Evolutionary conservation across 2,113 vertebrate genomes (phyloP).

Genomic region (Microtus richardsoni): DNA sequence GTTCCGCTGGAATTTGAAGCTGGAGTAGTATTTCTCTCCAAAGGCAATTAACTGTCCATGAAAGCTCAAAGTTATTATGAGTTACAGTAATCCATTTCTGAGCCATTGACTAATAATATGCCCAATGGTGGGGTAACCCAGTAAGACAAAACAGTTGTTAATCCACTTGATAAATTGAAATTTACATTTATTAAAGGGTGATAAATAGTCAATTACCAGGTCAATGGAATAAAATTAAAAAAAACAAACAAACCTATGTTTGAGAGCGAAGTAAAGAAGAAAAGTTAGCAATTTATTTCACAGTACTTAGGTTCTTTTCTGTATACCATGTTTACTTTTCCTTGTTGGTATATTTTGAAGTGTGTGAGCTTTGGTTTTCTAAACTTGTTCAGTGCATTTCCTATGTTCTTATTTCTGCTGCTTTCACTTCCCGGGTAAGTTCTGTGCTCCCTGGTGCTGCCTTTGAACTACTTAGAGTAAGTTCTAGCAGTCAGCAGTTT

Average conservation of each 20-base stretch:
- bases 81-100: conserved; percentile 12
- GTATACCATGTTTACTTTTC: not conserved
- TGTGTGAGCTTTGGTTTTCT: not conserved
- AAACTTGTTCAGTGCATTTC: not conserved
- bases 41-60: conserved; percentile 70
- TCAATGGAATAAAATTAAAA: not conserved
- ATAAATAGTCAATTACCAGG: conserved; percentile 6
- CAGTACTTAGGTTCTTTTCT: not conserved
- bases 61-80: conserved; percentile 51
- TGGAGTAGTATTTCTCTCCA: conserved; percentile 75
- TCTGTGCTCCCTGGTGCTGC: not conserved
- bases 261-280: not conserved
- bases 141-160: not conserved
- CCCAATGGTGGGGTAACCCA: not conserved
- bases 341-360: not conserved
- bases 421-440: not conserved
- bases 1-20: conserved; percentile 74
- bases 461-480: not conserved
- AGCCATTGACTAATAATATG: not conserved
- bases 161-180: conserved; percentile 39
- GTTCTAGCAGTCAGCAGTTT: not conserved
- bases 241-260: not conserved
- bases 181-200: conserved; percentile 36
- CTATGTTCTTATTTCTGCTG: not conserved
- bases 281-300: not conserved